Base-by-base conservation (phyloP, 2,888 invertebrate species). In the Ophion slaviceki region DNA sequence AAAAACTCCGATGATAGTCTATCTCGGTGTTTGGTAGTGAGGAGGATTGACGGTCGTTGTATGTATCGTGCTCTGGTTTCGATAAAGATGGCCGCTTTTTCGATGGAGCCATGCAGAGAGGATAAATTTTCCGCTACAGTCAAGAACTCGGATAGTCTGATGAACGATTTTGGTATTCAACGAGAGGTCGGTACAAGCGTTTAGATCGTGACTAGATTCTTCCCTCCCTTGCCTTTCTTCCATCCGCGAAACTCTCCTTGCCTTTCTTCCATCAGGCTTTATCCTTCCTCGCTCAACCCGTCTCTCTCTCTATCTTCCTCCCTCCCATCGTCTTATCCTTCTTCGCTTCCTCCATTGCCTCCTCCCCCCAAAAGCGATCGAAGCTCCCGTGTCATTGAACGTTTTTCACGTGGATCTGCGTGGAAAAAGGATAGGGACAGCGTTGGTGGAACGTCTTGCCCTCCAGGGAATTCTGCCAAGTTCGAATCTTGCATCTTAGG, bases 81-180 rank as follows among this genome's bases (percentile, higher is more conserved):
- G 14, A 53, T 17, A 14, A 53, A 53, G 14, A 28, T 32, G 28
- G 66, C 20, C 14, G 47, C 24, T 40, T 57, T 40, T 57, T 45
- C 62, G 61, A 47, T 68, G 68, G 14, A 7, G 11, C 28, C 53
- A 45, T 11, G 64, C 17, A 53, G 53, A 76, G 66, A 57, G 57
- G 57, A 20, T 2, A 66, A 61, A 74, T 57, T 71, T 10, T 45
- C 17, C 32, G 36, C 32, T 28, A 40, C 20, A 20, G 57, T 67
- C n/a, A 17, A 17, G 61, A 45, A 6, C n/a, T 6, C 40, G 68
- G 40, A 68, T 40, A 59, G 62, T 45, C 66, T 66, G 85, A 82
- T 82, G 82, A 79, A 76, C 61, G 79, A 76, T 85, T 82, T 67
- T 36, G 68, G 53, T 76, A 76, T 75, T 80, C 76, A 32, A 57